phyloP scores from a whole-genome alignment of 2,113 vertebrate genomes.

The Nerophis ophidion region DNA sequence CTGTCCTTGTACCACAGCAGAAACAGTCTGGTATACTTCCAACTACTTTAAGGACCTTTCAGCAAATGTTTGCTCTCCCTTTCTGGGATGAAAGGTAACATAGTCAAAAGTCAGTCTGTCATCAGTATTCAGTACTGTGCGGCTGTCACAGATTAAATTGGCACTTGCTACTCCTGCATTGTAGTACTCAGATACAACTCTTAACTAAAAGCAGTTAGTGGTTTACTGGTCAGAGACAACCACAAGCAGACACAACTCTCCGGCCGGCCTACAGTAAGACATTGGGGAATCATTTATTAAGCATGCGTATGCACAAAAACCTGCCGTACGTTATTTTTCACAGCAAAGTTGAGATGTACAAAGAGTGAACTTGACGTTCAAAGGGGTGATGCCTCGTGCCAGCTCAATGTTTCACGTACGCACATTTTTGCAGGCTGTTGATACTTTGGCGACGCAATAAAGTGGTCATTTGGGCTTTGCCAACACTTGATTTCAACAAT shows the following conservation, averaged over 20 bases:
- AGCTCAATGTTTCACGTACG: too few relatives aligned
- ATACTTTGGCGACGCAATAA: too few relatives aligned
- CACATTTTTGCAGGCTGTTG: too few relatives aligned
- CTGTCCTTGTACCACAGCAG: conserved; percentile 35
- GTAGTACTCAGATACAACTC: conserved; percentile 46
- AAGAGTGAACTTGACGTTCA: too few relatives aligned
- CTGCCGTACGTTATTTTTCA: too few relatives aligned
- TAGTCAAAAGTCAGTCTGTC: conserved; percentile 46
- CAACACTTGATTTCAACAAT: too few relatives aligned
- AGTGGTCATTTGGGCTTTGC: too few relatives aligned
- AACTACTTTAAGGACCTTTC: conserved; percentile 32
- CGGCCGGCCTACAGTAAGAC: too few relatives aligned
- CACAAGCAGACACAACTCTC: conserved; percentile 28
- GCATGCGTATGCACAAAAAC: too few relatives aligned
- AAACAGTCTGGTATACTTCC: conserved; percentile 36
- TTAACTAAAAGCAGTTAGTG: conserved; percentile 32
- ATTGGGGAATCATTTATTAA: too few relatives aligned
- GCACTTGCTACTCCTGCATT: conserved; percentile 42
- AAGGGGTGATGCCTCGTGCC: too few relatives aligned
- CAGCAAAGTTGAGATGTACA: too few relatives aligned
- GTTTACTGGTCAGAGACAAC: conserved; percentile 30
- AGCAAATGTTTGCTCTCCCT: conserved; percentile 25
- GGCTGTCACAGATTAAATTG: conserved; percentile 59
- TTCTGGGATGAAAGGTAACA: conserved; percentile 49
- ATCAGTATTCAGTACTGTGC: conserved; percentile 34